These are phyloP conservation scores for Machimus atricapillus DNA, from an alignment of 2,888 invertebrate species.

Conservation along the genomic window DNA sequence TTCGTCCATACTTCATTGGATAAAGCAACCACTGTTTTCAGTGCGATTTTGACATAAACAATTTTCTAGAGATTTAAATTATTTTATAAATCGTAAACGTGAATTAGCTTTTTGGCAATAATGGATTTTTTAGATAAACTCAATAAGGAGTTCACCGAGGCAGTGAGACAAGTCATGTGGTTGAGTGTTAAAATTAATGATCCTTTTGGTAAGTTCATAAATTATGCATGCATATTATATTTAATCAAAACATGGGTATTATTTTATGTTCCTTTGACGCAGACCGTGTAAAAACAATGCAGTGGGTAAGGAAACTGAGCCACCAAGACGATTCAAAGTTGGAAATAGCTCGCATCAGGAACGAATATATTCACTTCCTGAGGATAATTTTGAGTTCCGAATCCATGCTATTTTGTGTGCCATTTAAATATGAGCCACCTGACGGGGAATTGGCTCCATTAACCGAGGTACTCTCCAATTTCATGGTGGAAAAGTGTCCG, in stretches of 20 bases:
- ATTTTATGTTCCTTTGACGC: background rate
- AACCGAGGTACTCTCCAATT: conserved; percentile 63
- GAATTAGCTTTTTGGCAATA: background rate
- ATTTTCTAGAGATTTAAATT: background rate
- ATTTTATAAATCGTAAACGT: background rate
- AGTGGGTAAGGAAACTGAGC: conserved; percentile 65
- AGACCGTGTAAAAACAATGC: conserved; percentile 66
- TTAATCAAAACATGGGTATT: background rate
- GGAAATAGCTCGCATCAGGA: conserved; percentile 62
- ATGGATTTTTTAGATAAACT: background rate
- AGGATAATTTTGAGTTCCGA: conserved; percentile 64
- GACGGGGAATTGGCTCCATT: conserved; percentile 59
- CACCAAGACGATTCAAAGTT: conserved; percentile 62
- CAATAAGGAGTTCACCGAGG: conserved; percentile 1
- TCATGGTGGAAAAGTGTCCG: conserved; percentile 56
- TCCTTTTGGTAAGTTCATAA: background rate
- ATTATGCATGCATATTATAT: no score
- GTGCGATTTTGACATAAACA: background rate
- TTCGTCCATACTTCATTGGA: background rate
- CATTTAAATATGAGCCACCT: conserved; percentile 63
- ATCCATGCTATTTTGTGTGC: conserved; percentile 60
- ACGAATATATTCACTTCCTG: conserved; percentile 65
- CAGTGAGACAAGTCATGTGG: conserved; percentile 11
- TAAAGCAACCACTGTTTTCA: background rate
- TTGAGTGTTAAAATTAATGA: background rate